Evolutionary conservation across 2,113 vertebrate species (phyloP), one percentile per base, ranked within the genome.

Genomic region (Callipepla squamata): DNA sequence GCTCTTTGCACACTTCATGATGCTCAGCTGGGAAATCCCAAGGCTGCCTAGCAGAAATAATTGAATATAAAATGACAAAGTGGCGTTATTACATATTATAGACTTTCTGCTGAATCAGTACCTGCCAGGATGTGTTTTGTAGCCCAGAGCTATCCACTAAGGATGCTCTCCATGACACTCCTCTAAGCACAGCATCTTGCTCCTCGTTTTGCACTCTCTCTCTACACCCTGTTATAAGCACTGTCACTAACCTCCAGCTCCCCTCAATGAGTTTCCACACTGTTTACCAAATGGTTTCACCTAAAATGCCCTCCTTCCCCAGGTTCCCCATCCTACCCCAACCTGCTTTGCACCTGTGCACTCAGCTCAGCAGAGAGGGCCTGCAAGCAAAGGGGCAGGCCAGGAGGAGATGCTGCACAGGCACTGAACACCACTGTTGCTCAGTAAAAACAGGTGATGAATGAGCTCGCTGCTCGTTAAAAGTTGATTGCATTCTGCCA

Each of bases 341-440:
- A 0, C 59, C 6, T 1, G 0, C 10, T 59, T 17, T 13, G 9
- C 59, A 3, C 2, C 40, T 3, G 5, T 30, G 7, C 50, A 57
- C 68, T 14, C 14, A 53, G 51, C 26, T 53, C 51, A 53, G 51
- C 51, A 53, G 26, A 53, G 26, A 53, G 22, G 26, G 15, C 51
- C 26, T 50, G 11, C 0, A 9, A 36, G 45, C 38, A 55, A 38
- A 83, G 2, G 5, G 0, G 3, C 0, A 23, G 42, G 0, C 1
- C 12, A 2, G 48, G 38, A 22, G 21, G 18, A 28, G 48, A 8
- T 1, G 15, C 9, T 15, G 55, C 2, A 0, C 44, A 3, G 23
- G 2, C 16, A 30, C 69, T 36, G 32, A 87, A 45, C 22, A 67
- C 32, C 17, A 57, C 55, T 32, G 3, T 1, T 69, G 6, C 9